Evolutionary conservation across 2,113 vertebrate genomes (phyloP).

Genomic region (Halcyon senegalensis): DNA sequence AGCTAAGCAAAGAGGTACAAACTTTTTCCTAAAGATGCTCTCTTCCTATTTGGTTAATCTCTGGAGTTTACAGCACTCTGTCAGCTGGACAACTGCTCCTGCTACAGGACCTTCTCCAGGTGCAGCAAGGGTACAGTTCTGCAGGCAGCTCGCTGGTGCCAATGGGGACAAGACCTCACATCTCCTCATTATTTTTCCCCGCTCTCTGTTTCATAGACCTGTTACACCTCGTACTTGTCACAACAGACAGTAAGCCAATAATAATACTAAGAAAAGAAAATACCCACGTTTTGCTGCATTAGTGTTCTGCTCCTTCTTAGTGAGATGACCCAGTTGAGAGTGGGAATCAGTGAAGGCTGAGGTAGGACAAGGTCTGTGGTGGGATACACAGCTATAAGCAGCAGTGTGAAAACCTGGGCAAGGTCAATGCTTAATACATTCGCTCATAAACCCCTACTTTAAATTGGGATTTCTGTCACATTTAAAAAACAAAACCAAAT

Average conservation of each 20-base stretch:
- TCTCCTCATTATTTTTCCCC: not conserved
- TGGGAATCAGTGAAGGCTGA: not conserved
- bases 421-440: not conserved
- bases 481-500: not conserved
- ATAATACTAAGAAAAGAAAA: not conserved
- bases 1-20: not conserved
- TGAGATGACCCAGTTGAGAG: not conserved
- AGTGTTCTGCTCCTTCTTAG: not conserved
- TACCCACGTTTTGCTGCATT: not conserved
- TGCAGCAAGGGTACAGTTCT: not conserved
- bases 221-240: not conserved
- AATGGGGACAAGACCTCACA: not conserved
- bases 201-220: not conserved
- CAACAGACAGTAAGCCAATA: not conserved
- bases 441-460: not conserved
- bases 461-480: not conserved
- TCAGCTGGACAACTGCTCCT: not conserved
- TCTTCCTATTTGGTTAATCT: not conserved
- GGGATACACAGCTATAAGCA: not conserved
- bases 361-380: not conserved
- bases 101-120: not conserved
- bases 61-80: fast-evolving
- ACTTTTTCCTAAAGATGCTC: not conserved
- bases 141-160: not conserved
- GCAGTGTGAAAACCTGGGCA: not conserved